Percentiles rank a stretch among this genome's conserved stretches.
phyloP scores from a whole-genome alignment of 2,113 vertebrate species.

The Pyrgilauda ruficollis region DNA sequence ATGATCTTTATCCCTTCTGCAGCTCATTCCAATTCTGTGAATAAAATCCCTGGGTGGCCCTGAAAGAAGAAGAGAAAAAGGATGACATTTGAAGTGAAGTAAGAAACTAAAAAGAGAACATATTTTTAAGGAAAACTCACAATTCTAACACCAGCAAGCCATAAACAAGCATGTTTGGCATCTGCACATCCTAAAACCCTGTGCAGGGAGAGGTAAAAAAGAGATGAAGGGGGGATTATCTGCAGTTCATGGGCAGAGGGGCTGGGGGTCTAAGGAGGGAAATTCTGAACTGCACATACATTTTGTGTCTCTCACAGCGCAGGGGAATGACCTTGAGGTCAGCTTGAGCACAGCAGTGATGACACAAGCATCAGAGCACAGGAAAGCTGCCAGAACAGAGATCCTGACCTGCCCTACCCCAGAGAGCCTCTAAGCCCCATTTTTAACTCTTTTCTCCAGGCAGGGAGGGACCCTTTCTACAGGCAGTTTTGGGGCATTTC shows the following conservation, averaged over 20 bases:
- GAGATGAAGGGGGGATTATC: neutral
- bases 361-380: neutral
- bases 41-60: constrained; percentile 47
- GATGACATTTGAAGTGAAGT: constrained; percentile 23
- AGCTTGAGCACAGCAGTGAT: neutral
- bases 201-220: neutral
- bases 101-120: neutral
- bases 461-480: neutral
- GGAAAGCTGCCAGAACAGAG: neutral
- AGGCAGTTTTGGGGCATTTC: neutral
- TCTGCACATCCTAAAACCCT: neutral
- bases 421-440: neutral
- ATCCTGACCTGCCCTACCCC: neutral
- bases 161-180: neutral
- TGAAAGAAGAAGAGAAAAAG: constrained; percentile 9
- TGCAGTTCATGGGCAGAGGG: neutral
- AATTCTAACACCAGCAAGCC: neutral
- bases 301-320: neutral
- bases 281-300: neutral
- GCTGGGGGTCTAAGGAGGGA: neutral
- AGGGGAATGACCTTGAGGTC: neutral
- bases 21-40: constrained; percentile 15
- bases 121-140: neutral
- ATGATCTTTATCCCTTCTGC: constrained; percentile 35
- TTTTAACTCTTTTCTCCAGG: neutral